Evolutionary conservation across 1,140 invertebrate genomes (phyloP), one percentile per base, ranked within the genome.

Genomic region (Drosophila repletoides): DNA sequence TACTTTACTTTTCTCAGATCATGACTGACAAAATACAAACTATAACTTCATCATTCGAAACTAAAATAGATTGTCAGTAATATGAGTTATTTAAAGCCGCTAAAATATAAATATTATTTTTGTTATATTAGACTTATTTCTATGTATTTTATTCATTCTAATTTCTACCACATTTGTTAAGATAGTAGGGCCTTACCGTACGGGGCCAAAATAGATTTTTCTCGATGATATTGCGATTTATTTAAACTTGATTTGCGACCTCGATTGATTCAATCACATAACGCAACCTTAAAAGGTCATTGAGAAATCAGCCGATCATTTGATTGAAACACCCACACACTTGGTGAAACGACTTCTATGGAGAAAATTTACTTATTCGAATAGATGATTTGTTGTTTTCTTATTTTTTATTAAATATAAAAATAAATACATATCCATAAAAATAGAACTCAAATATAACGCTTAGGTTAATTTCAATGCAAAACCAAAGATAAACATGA

Each of bases 361-460:
- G n/a, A n/a, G 34, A 40, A 21, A 41, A 43, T 9, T 15, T 15
- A 12, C 6, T 43, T 40, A 41, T 76, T 80, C 58, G 49, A 84
- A 53, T 10, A 34, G 5, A 31, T 26, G 77, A 52, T 53, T 76
- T 40, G 21, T 46, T 22, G 15, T 60, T 15, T 55, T 69, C 65
- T 46, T 33, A 24, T 36, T 59, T 70, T 63, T 74, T 83, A 77
- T 84, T 79, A 71, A 69, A 58, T 56, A 45, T 84, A 79, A 64
- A 29, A 83, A 79, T 83, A 81, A 81, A 58, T 48, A 59, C 21
- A 59, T 84, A 81, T 65, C 17, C 14, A 71, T 86, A 86, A 63
- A 33, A 70, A 63, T 59, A 58, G 49, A 69, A 69, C 10, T 38
- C 19, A 76, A 70, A 72, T 53, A 56, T 24, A 81, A 79, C 58